Base-by-base conservation (phyloP, 2,888 invertebrate genomes). In the Ochropleura leucogaster region DNA sequence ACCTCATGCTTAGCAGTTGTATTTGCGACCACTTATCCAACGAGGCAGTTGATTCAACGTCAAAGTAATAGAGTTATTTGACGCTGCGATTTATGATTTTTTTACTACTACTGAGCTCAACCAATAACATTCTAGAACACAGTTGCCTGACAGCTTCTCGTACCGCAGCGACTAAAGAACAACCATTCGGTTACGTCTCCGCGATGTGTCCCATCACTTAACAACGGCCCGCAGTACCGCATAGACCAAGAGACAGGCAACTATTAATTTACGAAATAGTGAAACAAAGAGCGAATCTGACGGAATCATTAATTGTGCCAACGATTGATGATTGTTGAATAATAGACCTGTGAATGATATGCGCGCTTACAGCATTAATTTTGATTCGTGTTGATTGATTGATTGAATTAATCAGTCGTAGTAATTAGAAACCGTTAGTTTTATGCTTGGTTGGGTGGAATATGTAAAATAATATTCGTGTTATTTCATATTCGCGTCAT, bases 241-340 rank as follows among this genome's bases (percentile, higher is more conserved):
- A 73, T 93, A 93, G 91, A 76, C 89, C 77, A 85, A 82, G 94
- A 92, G 92, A 86, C 88, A 77, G 86, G 65, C 75, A 62, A 84
- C 89, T 88, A 88, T 89, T 89, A 87, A 89, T 90, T 90, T 81
- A 79, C 80, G 83, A 79, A 82, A 86, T 80, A 78, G 74, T 71
- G 80, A 81, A 88, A 88, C 87, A 87, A 85, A 84, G 87, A 77
- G 85, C 85, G 79, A 82, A 84, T 85, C 84, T 85, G 87, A 88
- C 87, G 87, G 80, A 86, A 87, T 88, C 88, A 86, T 87, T 87
- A 90, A 89, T 90, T 87, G 87, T 86, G 80, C 71, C 67, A 68
- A 83, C 81, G 86, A 90, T 90, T 89, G 84, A 89, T 89, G 90
- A 88, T 84, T 86, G 78, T 79, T 84, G 85, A 82, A 86, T 83